These are phyloP conservation scores for Lottia gigantea DNA, from an alignment of 2,888 invertebrate genomes.

Conservation along the genomic window DNA sequence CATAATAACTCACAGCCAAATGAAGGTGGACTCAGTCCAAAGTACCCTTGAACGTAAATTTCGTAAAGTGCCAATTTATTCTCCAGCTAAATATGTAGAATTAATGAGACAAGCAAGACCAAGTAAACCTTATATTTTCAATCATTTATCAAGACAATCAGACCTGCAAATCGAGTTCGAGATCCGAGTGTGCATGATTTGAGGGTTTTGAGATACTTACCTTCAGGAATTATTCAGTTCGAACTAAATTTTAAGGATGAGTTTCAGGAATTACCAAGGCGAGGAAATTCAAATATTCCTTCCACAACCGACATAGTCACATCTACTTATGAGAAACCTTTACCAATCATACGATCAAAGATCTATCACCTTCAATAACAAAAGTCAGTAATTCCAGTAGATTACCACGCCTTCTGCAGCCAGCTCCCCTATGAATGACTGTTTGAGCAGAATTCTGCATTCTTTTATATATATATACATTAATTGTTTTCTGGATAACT, in stretches of 20 bases:
- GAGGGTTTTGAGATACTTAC: conserved; percentile 22
- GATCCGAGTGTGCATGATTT: conserved; percentile 26
- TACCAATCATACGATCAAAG: no score
- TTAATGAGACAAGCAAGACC: conserved; percentile 15
- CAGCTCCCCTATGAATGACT: no score
- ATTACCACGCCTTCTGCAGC: background rate
- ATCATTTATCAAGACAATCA: conserved; percentile 23
- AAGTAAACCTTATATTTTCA: conserved; percentile 18
- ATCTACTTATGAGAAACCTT: no score
- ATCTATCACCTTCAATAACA: no score
- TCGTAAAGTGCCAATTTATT: conserved; percentile 19
- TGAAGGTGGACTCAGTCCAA: conserved; percentile 31
- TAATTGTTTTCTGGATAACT: no score
- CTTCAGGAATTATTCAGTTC: conserved; percentile 13
- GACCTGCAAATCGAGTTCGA: conserved; percentile 25
- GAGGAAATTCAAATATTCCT: background rate
- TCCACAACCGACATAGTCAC: background rate
- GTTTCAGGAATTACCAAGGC: background rate
- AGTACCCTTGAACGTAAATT: conserved; percentile 24
- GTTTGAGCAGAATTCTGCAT: no score
- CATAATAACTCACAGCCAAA: conserved; percentile 27
- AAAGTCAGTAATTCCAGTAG: background rate
- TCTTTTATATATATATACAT: no score
- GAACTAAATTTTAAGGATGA: background rate
- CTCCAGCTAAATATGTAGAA: conserved; percentile 12